Evolutionary conservation across 2,888 invertebrate genomes (phyloP).

Genomic region (Orchestes rusci): DNA sequence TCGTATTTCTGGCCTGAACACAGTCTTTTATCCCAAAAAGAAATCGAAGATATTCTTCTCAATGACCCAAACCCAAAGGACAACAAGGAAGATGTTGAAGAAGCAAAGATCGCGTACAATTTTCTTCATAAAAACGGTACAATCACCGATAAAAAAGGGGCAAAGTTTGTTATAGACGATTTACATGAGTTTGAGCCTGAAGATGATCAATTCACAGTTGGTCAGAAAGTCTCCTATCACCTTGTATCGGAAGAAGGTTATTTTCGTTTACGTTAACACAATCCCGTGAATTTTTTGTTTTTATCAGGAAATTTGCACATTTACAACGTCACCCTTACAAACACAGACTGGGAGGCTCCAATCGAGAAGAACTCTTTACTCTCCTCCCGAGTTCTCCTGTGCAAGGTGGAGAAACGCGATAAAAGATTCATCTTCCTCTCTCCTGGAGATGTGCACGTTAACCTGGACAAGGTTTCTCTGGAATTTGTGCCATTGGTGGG

Average conservation of each 20-base stretch:
- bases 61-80: too few species aligned
- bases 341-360: slow-evolving; percentile 42
- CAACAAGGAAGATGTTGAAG: too few species aligned
- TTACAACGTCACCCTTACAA: slow-evolving; percentile 39
- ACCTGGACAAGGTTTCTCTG: slow-evolving; percentile 54
- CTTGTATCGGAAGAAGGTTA: slow-evolving; percentile 15
- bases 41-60: too few species aligned
- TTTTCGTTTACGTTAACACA: not conserved
- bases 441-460: slow-evolving; percentile 51
- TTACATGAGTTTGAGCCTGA: slow-evolving; percentile 48
- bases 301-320: slow-evolving; percentile 38
- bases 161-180: slow-evolving; percentile 54
- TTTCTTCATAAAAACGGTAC: slow-evolving; percentile 44
- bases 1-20: too few species aligned
- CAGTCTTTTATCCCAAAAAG: too few species aligned
- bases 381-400: slow-evolving; percentile 38
- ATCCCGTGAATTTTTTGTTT: slow-evolving; percentile 24
- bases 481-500: slow-evolving; percentile 62
- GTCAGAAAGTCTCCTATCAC: slow-evolving; percentile 49
- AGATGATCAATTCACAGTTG: slow-evolving; percentile 42
- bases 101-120: too few species aligned
- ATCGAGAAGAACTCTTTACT: slow-evolving; percentile 39
- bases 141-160: slow-evolving; percentile 49
- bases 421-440: slow-evolving; percentile 45
- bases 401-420: slow-evolving; percentile 42